A percentile compares a stretch with the other conserved stretches of the same genome.
These are phyloP conservation scores for Malurus leucopterus DNA, from an alignment of 2,797 vertebrate genomes.

Conservation along the genomic window DNA sequence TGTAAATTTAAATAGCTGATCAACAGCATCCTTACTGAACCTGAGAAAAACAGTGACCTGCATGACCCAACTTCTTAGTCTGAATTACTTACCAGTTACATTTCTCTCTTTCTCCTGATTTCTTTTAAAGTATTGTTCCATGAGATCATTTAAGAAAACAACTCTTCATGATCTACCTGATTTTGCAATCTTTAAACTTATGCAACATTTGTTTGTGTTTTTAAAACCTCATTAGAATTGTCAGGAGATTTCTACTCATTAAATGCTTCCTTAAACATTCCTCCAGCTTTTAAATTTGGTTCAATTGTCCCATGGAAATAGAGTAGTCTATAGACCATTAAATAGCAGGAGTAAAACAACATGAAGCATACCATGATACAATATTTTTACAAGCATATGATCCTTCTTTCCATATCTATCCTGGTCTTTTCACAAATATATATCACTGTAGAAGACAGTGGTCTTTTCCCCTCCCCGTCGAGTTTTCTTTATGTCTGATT, in stretches of 20 bases:
- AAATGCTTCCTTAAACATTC: neutral
- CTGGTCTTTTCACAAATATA: neutral
- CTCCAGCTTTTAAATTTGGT: neutral
- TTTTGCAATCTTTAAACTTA: neutral
- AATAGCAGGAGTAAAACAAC: neutral
- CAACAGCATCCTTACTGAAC: neutral
- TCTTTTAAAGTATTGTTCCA: neutral
- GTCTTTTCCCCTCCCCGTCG: rapidly evolving
- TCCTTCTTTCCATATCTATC: neutral
- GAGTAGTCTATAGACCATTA: neutral
- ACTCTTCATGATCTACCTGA: neutral
- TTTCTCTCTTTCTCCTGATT: neutral
- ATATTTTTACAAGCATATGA: neutral
- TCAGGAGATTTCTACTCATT: neutral
- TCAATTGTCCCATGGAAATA: neutral
- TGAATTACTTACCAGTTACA: neutral
- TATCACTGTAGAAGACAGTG: neutral
- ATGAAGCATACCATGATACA: neutral
- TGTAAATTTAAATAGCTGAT: neutral
- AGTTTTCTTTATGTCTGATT: neutral
- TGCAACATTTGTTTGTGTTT: neutral
- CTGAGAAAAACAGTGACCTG: neutral
- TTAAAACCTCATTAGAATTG: neutral
- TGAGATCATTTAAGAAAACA: neutral
- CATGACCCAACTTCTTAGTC: neutral